phyloP scores from a whole-genome alignment of 2,888 invertebrate genomes.

The Stratiomys singularior region DNA sequence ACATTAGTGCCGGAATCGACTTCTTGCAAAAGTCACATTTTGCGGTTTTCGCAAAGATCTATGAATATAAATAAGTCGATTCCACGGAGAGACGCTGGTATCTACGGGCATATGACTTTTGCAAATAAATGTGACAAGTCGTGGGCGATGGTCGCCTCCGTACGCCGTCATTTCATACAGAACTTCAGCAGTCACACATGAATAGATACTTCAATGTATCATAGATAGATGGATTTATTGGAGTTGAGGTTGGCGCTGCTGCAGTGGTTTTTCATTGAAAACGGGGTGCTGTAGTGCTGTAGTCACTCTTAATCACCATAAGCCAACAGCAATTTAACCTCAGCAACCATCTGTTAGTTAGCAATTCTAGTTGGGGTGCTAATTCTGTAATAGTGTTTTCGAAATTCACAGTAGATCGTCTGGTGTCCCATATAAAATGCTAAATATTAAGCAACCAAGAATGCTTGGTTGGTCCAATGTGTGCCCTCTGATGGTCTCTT shows the following conservation, averaged over 20 bases:
- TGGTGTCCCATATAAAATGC: slow-evolving; percentile 27
- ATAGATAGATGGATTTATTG: background rate
- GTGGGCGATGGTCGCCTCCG: slow-evolving; percentile 36
- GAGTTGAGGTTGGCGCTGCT: background rate
- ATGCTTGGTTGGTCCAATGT: too few relatives aligned
- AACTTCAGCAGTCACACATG: background rate
- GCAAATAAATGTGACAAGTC: background rate
- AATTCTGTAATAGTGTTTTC: slow-evolving; percentile 33
- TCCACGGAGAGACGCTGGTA: too few relatives aligned
- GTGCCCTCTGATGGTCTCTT: too few relatives aligned
- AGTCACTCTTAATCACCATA: slow-evolving; percentile 22
- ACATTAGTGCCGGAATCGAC: slow-evolving; percentile 22
- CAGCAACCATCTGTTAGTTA: slow-evolving; percentile 16
- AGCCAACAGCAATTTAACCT: slow-evolving; percentile 27
- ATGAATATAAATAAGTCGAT: background rate
- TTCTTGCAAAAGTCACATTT: slow-evolving; percentile 31
- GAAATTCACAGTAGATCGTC: background rate
- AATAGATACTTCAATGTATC: background rate
- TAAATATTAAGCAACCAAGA: too few relatives aligned
- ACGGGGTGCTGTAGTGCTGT: background rate
- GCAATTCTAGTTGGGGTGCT: slow-evolving; percentile 33
- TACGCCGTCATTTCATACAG: background rate
- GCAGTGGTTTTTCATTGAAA: background rate
- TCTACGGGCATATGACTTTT: slow-evolving; percentile 19
- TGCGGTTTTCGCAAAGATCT: slow-evolving; percentile 23